These are phyloP conservation scores for Catalaphyllia jardinei DNA, from an alignment of 64 coral and sea anemone genomes.

Conservation along the genomic window DNA sequence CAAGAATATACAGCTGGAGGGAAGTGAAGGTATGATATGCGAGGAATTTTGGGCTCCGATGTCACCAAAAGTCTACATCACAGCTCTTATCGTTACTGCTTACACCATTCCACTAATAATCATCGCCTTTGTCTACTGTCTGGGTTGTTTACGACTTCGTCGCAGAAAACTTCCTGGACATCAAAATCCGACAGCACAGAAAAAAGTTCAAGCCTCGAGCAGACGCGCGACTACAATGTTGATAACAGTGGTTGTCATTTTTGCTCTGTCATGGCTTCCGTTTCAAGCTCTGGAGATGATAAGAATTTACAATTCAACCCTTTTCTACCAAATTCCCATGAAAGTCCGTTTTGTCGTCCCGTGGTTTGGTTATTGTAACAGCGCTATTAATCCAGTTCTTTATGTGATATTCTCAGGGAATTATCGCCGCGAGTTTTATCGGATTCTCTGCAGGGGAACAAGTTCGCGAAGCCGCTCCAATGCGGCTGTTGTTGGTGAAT, in stretches of 20 bases:
- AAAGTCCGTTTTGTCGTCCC: background rate
- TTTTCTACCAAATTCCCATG: background rate
- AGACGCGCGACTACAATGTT: conserved; percentile 57
- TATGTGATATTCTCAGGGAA: conserved; percentile 74
- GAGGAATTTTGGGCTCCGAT: no score
- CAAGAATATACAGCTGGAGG: no score
- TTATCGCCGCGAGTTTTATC: conserved; percentile 66
- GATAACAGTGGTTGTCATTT: conserved; percentile 54
- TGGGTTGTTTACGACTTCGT: conserved; percentile 46
- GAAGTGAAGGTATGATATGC: no score
- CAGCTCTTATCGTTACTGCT: no score
- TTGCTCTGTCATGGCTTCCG: conserved; percentile 62
- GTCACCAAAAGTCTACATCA: no score
- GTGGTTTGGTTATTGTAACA: conserved; percentile 57
- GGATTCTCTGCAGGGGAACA: conserved; percentile 18
- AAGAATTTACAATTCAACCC: background rate
- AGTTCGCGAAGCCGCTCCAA: background rate
- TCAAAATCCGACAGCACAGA: conserved; percentile 14
- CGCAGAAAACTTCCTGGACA: conserved; percentile 51
- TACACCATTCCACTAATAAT: conserved; percentile 32
- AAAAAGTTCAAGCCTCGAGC: conserved; percentile 26
- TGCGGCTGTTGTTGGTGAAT: background rate
- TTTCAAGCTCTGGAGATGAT: conserved; percentile 44
- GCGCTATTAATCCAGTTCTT: conserved; percentile 63
- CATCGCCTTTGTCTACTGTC: conserved; percentile 21